Evolutionary conservation across 2,797 vertebrate species (phyloP).

Genomic region (Hydrocynus forskahlii): DNA sequence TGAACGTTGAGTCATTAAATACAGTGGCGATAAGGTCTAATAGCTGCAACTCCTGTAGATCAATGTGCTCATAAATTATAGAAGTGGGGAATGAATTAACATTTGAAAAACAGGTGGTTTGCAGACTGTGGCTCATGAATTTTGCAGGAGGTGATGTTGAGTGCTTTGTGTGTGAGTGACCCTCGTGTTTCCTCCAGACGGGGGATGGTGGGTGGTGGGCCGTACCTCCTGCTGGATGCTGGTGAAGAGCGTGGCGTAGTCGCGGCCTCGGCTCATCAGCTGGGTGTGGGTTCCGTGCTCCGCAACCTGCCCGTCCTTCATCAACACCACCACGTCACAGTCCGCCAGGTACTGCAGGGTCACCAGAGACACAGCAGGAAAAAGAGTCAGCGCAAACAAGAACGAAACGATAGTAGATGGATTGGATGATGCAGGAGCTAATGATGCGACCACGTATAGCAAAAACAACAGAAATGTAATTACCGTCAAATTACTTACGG

Average conservation of each 20-base stretch:
- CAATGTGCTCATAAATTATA: conserved; percentile 70
- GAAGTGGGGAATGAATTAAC: conserved; percentile 69
- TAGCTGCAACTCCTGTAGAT: conserved; percentile 66
- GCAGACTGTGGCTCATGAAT: conserved; percentile 67
- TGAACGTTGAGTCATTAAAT: conserved; percentile 59
- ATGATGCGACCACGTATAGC: too few species aligned
- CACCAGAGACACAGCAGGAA: conserved; percentile 1
- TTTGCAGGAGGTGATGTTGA: conserved; percentile 67
- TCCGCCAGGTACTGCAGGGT: conserved; percentile 79
- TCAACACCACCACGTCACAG: conserved; percentile 83
- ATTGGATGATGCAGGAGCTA: neutral
- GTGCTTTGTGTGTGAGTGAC: conserved; percentile 59
- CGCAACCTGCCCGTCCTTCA: conserved; percentile 84
- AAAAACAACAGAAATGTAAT: too few species aligned
- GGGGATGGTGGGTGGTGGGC: conserved; percentile 26
- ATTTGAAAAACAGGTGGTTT: conserved; percentile 64
- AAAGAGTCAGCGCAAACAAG: neutral
- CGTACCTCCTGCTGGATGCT: conserved; percentile 80
- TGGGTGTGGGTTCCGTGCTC: conserved; percentile 82
- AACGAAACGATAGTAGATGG: neutral
- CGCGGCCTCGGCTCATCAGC: conserved; percentile 77
- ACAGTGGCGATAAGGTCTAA: conserved; percentile 63
- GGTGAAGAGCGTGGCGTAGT: conserved; percentile 79
- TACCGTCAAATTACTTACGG: too few species aligned
- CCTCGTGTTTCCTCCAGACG: conserved; percentile 62